Evolutionary conservation across 2,797 vertebrate genomes (phyloP).

Genomic region (Cottoperca gobio): DNA sequence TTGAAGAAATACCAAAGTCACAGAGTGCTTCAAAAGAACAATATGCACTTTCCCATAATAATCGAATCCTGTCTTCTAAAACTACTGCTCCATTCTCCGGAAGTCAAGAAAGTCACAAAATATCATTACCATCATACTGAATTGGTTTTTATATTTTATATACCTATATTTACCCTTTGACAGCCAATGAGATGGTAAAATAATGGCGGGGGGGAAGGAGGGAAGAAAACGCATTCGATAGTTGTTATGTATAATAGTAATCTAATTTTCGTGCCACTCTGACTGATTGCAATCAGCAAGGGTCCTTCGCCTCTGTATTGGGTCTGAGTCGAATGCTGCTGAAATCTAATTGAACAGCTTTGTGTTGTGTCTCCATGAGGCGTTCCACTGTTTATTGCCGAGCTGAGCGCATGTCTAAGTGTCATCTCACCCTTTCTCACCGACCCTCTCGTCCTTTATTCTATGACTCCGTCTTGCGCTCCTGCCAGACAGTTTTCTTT

Average conservation of each 20-base stretch:
- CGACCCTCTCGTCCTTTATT: slow-evolving; percentile 36
- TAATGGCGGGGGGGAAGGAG: slow-evolving; percentile 33
- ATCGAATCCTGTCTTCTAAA: slow-evolving; percentile 48
- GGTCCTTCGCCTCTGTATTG: slow-evolving; percentile 58
- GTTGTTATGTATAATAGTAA: slow-evolving; percentile 72
- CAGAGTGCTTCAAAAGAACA: slow-evolving; percentile 42
- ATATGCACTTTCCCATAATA: slow-evolving; percentile 42
- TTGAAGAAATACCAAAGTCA: slow-evolving; percentile 53
- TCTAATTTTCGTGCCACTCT: slow-evolving; percentile 79
- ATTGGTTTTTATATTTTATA: slow-evolving; percentile 28
- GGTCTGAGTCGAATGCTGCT: slow-evolving; percentile 61
- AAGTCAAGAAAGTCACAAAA: slow-evolving; percentile 53
- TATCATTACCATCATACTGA: slow-evolving; percentile 40
- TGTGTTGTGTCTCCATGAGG: slow-evolving; percentile 65
- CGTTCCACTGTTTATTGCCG: slow-evolving; percentile 61
- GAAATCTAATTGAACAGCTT: slow-evolving; percentile 77
- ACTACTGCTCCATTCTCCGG: slow-evolving; percentile 28
- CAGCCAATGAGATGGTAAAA: slow-evolving; percentile 51
- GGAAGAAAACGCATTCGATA: slow-evolving; percentile 53
- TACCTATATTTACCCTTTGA: slow-evolving; percentile 52
- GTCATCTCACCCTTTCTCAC: slow-evolving; percentile 43
- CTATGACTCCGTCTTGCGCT: slow-evolving; percentile 21
- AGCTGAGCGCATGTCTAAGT: slow-evolving; percentile 31
- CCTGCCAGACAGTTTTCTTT: slow-evolving; percentile 59
- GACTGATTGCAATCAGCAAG: slow-evolving; percentile 80